These are phyloP conservation scores for Urechis unicinctus DNA, from an alignment of 2,888 invertebrate species.

Conservation along the genomic window DNA sequence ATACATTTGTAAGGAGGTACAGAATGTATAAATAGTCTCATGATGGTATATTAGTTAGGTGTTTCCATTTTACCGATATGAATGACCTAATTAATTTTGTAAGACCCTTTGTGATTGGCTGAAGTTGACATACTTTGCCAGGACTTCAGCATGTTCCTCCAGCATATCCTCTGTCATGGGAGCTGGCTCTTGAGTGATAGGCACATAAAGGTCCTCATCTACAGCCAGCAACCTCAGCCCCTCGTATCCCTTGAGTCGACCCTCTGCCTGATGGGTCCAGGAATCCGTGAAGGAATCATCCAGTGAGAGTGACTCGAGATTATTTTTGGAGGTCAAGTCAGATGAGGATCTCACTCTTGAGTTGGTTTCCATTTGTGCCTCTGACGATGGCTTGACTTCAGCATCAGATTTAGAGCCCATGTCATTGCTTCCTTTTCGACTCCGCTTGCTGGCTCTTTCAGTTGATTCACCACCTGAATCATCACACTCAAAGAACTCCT, in stretches of 20 bases:
- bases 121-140: constrained; percentile 57
- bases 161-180: constrained; percentile 96
- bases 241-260: constrained; percentile 65
- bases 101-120: too few relatives aligned
- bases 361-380: background rate
- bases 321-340: background rate
- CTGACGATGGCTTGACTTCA: constrained; percentile 3
- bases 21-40: too few relatives aligned
- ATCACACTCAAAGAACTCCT: constrained; percentile 47
- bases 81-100: too few relatives aligned
- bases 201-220: constrained; percentile 70
- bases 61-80: too few relatives aligned
- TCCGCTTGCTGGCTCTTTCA: too few relatives aligned
- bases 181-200: constrained; percentile 80
- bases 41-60: too few relatives aligned
- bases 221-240: constrained; percentile 63
- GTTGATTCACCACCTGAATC: constrained; percentile 18
- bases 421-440: too few relatives aligned
- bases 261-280: constrained; percentile 56
- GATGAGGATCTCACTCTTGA: background rate
- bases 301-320: too few relatives aligned
- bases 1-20: too few relatives aligned
- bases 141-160: constrained; percentile 84
- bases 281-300: constrained; percentile 7
- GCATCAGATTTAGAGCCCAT: too few relatives aligned